Evolutionary conservation across 2,888 invertebrate genomes (phyloP), one percentile per base, ranked within the genome.

Genomic region (Zeuzera pyrina): DNA sequence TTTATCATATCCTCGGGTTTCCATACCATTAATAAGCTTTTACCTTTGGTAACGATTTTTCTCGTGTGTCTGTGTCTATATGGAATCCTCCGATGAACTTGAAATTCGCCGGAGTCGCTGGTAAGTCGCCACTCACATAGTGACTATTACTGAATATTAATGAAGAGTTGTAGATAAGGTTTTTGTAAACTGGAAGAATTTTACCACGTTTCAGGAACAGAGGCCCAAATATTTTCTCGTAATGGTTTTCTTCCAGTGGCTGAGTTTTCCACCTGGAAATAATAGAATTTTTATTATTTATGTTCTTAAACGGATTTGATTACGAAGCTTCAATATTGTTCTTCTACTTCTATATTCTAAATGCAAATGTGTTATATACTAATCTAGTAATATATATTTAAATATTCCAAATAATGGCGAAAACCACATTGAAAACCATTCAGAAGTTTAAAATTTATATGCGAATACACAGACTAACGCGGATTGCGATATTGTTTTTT

Each of bases 71-170:
- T 3, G 56, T 48, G 1, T 38, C 44, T 2, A 73, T 65, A 34
- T 74, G 70, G 6, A 59, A 60, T 2, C 74, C 74, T 14, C 56
- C 72, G 2, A 73, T 41, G 21, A 61, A 63, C 31, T 61, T 63
- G 29, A 59, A 56, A 38, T 60, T 63, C 23, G 60, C 66, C 1
- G 72, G 67, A 1, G 71, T 31, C 8, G 46, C 52, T 7, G 42
- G 47, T 0, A 68, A 39, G 2, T 47, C 47, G 2, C 70, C 67
- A 2, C 60, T 32, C 0, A 68, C 58, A 0, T 59, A 59, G 30
- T 73, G 68, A 0, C 69, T 61, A 31, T 68, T 71, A 0, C 59
- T 24, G 1, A 72, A 43, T 36, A 66, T 42, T 3, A 66, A 22
- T 0, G 71, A 70, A 1, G 52, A 62, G 19, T 68, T 73, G 33